These are phyloP conservation scores for Leucophora obtusa DNA, from an alignment of 2,888 invertebrate genomes.

Conservation along the genomic window DNA sequence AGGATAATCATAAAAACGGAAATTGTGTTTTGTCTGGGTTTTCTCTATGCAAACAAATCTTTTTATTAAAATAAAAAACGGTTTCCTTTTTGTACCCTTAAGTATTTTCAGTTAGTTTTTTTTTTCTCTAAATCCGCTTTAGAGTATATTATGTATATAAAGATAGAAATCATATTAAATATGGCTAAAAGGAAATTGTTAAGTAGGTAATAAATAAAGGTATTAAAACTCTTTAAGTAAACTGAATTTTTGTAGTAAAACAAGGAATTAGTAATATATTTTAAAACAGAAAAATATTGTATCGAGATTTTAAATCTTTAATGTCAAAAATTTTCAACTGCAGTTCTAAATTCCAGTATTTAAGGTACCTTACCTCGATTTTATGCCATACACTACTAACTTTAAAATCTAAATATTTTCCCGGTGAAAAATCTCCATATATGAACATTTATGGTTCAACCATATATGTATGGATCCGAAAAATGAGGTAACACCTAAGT, in stretches of 20 bases:
- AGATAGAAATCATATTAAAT: constrained; percentile 63
- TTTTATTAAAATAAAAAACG: not conserved
- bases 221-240: constrained; percentile 49
- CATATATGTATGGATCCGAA: too few relatives aligned
- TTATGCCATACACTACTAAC: too few relatives aligned
- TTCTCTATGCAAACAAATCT: constrained; percentile 53
- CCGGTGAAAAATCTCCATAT: too few relatives aligned
- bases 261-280: not conserved
- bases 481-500: too few relatives aligned
- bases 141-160: constrained; percentile 41
- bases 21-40: constrained; percentile 72
- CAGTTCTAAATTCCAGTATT: too few relatives aligned
- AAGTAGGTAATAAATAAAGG: constrained; percentile 59
- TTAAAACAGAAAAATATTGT: too few relatives aligned
- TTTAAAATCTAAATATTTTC: too few relatives aligned
- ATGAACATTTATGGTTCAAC: too few relatives aligned
- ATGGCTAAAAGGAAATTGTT: constrained; percentile 57
- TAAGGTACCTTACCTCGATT: too few relatives aligned
- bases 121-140: constrained; percentile 49
- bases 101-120: constrained; percentile 8
- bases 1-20: constrained; percentile 77
- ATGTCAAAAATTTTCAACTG: too few relatives aligned
- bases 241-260: not conserved
- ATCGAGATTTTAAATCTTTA: too few relatives aligned
- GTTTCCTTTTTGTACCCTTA: constrained; percentile 19